These are phyloP conservation scores for Brachionus rotundiformis DNA, from an alignment of 1,140 invertebrate species.

Conservation along the genomic window DNA sequence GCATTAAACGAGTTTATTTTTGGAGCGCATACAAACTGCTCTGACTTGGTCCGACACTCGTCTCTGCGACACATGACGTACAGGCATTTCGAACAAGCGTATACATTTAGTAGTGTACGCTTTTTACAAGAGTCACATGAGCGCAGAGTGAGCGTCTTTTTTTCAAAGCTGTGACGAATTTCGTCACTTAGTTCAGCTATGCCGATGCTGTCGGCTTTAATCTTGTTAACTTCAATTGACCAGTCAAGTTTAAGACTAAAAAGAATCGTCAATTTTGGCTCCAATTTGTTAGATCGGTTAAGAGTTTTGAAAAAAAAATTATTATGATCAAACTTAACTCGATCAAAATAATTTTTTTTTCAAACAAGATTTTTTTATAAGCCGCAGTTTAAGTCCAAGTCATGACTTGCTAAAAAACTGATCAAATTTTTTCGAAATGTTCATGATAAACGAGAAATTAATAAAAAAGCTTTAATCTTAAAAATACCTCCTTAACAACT, in stretches of 20 bases:
- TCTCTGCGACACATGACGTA: conserved; percentile 37
- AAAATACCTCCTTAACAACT: no score
- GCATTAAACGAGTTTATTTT: conserved; percentile 38
- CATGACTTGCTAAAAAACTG: no score
- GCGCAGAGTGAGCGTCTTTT: conserved; percentile 30
- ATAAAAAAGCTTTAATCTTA: no score
- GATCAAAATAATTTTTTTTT: no score
- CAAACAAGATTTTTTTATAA: no score
- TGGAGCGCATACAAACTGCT: conserved; percentile 13
- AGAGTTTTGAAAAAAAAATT: no score
- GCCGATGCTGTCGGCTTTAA: conserved; percentile 8
- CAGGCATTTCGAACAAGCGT: conserved; percentile 35
- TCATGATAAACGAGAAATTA: no score
- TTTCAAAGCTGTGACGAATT: conserved; percentile 47
- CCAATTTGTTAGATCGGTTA: no score
- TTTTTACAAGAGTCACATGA: conserved; percentile 52
- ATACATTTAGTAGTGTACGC: conserved; percentile 15
- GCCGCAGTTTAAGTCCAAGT: no score
- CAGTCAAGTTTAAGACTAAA: conserved; percentile 32
- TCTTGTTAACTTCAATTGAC: conserved; percentile 16
- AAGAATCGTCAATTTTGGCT: neutral
- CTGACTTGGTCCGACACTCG: conserved; percentile 27
- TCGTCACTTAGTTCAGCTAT: conserved; percentile 41
- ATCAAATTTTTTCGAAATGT: no score
- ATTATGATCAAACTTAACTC: no score